Evolutionary conservation across 1,140 invertebrate genomes (phyloP).

Genomic region (Cotesia glomerata): DNA sequence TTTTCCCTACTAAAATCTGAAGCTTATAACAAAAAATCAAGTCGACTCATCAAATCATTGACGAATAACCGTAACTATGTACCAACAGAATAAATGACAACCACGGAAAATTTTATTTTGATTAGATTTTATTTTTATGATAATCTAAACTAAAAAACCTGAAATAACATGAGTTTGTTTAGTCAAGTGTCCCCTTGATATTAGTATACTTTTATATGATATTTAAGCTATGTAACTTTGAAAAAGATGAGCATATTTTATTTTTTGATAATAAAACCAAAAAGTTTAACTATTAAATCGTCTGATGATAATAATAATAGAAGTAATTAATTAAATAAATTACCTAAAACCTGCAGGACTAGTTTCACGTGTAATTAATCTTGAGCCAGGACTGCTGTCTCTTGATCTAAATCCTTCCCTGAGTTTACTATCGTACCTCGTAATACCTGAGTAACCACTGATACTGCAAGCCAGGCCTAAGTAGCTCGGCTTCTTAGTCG

Average conservation of each 20-base stretch:
- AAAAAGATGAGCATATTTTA: too few species aligned
- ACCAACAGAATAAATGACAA: too few species aligned
- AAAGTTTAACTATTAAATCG: too few species aligned
- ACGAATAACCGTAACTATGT: too few species aligned
- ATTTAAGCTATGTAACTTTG: too few species aligned
- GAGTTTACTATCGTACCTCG: conserved; percentile 80
- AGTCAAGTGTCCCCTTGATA: too few species aligned
- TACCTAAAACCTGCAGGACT: conserved; percentile 67
- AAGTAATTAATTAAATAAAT: conserved; percentile 34
- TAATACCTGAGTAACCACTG: conserved; percentile 85
- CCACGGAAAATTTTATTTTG: too few species aligned
- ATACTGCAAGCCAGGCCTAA: conserved; percentile 87
- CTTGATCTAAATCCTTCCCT: conserved; percentile 71
- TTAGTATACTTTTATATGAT: neutral
- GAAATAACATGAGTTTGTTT: too few species aligned
- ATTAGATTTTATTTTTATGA: neutral
- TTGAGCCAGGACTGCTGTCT: conserved; percentile 72
- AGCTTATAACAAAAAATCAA: neutral
- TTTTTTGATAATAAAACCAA: too few species aligned
- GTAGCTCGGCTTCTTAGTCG: conserved; percentile 76
- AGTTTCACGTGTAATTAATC: conserved; percentile 62
- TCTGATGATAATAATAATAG: too few species aligned
- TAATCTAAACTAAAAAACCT: neutral
- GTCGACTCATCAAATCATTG: neutral
- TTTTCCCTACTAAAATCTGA: neutral